Evolutionary conservation across 2,113 vertebrate species (phyloP), one percentile per base, ranked within the genome.

Genomic region (Spea multiplicata): DNA sequence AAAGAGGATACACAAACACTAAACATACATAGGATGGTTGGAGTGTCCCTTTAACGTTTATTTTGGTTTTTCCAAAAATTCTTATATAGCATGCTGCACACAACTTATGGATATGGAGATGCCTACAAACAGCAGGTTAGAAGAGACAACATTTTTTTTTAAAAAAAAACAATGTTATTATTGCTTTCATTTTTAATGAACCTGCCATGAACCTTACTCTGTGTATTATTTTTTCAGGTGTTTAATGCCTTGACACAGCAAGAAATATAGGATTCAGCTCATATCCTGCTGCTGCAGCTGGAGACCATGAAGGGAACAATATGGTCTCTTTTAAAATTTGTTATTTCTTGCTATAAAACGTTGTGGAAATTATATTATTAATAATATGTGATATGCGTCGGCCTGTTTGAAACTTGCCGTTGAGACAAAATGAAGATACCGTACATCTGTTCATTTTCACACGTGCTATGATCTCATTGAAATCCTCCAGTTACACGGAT

Each of bases 181-280:
- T 59, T 61, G 53, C 53, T 64, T 47, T 66, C 13, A 59, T 48
- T 73, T 72, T 73, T 57, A 59, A 66, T 73, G 68, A 71, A 64
- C 64, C 69, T 45, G 64, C 71, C 13, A 12, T 55, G 48, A 73
- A 66, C 71, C 50, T 73, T 79, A 50, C 65, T 73, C 13, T 46
- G 9, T 79, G 71, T 52, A 67, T 44, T 79, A 79, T 79, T 79
- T 73, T 79, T 79, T 79, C 77, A 79, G 77, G 77, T 79, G 77
- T 79, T 73, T 79, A 71, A 66, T 59, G 49, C 77, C 66, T 45
- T 53, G 50, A 53, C 69, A 79, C 77, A 79, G 77, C 70, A 72
- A 79, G 77, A 55, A 73, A 72, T 79, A 73, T 55, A 79, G 65
- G 73, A 73, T 67, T 73, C 71, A 45, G 66, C 47, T 45, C 44